A percentile compares a stretch with the other conserved stretches of the same genome.
Evolutionary conservation across 2,113 vertebrate genomes (phyloP).

Genomic region (Amazona vittata): DNA sequence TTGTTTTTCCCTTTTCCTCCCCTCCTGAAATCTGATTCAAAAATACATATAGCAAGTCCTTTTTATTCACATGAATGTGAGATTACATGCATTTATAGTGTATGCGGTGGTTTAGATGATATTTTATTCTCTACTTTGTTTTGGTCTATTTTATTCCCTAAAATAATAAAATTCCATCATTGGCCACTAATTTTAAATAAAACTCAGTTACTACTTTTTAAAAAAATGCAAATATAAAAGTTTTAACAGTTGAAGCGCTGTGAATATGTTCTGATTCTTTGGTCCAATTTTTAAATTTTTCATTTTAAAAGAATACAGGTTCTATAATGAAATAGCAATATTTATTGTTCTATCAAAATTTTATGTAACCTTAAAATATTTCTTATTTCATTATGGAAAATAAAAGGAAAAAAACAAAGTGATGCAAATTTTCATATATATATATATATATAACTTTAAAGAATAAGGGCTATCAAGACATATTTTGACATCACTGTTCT

Average conservation of each 20-base stretch:
- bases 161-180: background rate
- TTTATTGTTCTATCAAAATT: background rate
- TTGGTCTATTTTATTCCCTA: background rate
- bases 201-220: background rate
- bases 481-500: background rate
- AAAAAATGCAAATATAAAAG: background rate
- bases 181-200: background rate
- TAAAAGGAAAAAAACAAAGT: background rate
- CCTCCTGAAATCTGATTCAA: background rate
- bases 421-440: background rate
- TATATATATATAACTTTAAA: background rate
- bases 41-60: background rate
- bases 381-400: background rate
- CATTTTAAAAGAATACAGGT: background rate
- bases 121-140: background rate
- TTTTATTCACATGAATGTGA: background rate
- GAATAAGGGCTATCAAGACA: rapidly evolving
- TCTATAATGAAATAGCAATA: background rate
- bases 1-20: background rate
- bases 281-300: background rate
- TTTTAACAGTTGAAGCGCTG: background rate
- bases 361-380: background rate
- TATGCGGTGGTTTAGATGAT: rapidly evolving
- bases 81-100: background rate
- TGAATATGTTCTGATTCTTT: background rate